phyloP scores from a whole-genome alignment of 2,797 vertebrate genomes.

The Ciconia nigra region DNA sequence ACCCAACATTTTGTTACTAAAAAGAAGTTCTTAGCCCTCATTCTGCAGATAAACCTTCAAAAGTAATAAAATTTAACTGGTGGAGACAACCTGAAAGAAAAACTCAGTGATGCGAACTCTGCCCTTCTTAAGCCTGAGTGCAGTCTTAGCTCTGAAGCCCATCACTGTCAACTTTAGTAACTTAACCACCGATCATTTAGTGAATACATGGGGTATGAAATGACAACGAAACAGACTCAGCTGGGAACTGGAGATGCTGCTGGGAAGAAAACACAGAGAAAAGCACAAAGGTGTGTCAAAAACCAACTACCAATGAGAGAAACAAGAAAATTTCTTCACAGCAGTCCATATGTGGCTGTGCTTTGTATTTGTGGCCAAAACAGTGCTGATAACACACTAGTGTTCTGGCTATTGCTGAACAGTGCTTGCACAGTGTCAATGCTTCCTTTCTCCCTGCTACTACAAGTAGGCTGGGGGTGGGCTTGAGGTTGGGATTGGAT shows the following conservation, averaged over 20 bases:
- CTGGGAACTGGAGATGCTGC: not conserved
- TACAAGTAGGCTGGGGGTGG: not conserved
- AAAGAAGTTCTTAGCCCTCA: not conserved
- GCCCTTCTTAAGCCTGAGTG: conserved; percentile 15
- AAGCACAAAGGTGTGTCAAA: not conserved
- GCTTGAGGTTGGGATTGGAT: not conserved
- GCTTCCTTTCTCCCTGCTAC: not conserved
- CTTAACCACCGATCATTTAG: not conserved
- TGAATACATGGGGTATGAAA: not conserved
- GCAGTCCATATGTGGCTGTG: not conserved
- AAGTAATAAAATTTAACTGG: conserved; percentile 5
- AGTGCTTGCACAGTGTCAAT: not conserved
- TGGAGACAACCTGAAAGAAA: conserved; percentile 11
- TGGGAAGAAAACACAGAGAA: not conserved
- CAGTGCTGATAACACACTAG: not conserved
- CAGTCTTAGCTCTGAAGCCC: not conserved
- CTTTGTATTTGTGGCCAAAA: not conserved
- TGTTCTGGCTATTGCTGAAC: not conserved
- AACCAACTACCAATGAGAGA: not conserved
- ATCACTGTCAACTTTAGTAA: conserved; percentile 23
- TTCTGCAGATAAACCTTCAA: not conserved
- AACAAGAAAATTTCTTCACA: not conserved
- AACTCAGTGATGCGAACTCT: not conserved
- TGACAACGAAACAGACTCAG: not conserved
- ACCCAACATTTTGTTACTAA: not conserved